phyloP scores from a whole-genome alignment of 2,888 invertebrate genomes.

The Apeira syringaria region DNA sequence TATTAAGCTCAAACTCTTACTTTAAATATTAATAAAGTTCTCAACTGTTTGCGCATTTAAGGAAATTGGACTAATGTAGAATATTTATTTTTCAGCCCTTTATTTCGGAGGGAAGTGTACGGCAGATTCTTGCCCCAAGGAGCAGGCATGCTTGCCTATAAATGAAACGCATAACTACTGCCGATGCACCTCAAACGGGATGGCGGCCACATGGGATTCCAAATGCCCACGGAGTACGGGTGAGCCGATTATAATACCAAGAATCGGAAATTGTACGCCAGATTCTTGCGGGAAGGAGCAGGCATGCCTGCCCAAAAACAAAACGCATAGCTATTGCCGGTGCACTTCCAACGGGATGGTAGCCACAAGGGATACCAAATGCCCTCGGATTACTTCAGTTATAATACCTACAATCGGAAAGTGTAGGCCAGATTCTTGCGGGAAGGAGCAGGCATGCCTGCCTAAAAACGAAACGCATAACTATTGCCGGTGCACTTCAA shows the following conservation, averaged over 20 bases:
- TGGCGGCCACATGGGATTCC: constrained; percentile 83
- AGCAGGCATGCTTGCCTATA: constrained; percentile 84
- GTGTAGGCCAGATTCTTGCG: constrained; percentile 76
- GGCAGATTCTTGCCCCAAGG: constrained; percentile 82
- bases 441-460: constrained; percentile 85
- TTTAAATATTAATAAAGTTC: too few relatives aligned
- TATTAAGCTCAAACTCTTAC: too few relatives aligned
- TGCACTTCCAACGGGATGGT: too few relatives aligned
- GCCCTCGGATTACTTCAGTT: neutral
- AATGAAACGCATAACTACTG: constrained; percentile 83
- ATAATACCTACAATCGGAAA: neutral
- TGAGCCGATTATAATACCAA: neutral
- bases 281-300: too few relatives aligned
- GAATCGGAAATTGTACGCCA: too few relatives aligned
- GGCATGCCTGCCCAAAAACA: too few relatives aligned
- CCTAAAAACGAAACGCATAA: constrained; percentile 75
- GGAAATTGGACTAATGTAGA: neutral
- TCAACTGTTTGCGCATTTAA: neutral
- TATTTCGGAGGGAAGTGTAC: constrained; percentile 67
- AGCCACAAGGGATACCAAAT: too few relatives aligned
- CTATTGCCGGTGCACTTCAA: constrained; percentile 87
- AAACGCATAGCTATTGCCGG: too few relatives aligned
- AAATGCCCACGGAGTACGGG: constrained; percentile 83
- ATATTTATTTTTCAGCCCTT: constrained; percentile 41
- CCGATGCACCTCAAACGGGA: constrained; percentile 87